These are phyloP conservation scores for Nannoperca obscura DNA, from an alignment of 2,797 vertebrate species.

Conservation along the genomic window DNA sequence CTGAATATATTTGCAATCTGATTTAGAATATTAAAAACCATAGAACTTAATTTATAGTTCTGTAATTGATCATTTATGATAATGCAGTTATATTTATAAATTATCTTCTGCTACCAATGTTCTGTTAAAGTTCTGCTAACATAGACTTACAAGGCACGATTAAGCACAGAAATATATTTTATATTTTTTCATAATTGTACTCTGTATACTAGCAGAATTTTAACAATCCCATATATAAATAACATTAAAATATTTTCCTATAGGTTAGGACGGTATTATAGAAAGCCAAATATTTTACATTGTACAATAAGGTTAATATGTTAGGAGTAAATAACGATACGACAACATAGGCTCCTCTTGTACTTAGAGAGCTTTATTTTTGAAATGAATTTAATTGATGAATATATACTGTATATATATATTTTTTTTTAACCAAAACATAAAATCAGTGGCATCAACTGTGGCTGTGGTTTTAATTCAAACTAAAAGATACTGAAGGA, in stretches of 20 bases:
- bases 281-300: neutral
- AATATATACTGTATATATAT: no score
- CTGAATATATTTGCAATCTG: neutral
- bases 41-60: neutral
- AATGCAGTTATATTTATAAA: neutral
- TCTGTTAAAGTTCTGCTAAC: neutral
- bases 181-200: neutral
- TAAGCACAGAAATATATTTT: neutral
- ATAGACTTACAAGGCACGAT: neutral
- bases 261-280: neutral
- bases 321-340: neutral
- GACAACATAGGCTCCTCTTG: neutral
- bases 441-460: neutral
- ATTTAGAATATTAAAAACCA: neutral
- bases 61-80: neutral
- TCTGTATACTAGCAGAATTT: neutral
- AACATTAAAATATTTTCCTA: neutral
- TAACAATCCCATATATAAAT: neutral
- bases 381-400: neutral
- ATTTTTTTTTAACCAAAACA: neutral
- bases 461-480: neutral
- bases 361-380: neutral
- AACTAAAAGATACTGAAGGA: neutral
- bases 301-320: neutral
- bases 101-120: neutral